These are phyloP conservation scores for Ectemnius lituratus DNA, from an alignment of 2,888 invertebrate species.

Conservation along the genomic window DNA sequence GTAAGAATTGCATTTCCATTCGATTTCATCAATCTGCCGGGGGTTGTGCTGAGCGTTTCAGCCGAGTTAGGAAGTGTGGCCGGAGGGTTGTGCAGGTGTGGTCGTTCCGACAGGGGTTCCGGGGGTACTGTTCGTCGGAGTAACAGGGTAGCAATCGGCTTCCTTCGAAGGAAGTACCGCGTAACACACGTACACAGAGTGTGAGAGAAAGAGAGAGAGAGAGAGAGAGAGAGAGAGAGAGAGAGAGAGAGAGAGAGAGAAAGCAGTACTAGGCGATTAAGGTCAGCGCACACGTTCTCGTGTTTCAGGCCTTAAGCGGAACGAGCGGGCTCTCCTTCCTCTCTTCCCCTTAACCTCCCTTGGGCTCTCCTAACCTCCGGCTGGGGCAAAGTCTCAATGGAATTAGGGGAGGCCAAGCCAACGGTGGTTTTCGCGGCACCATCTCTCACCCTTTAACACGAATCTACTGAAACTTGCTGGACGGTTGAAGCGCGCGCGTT, in stretches of 20 bases:
- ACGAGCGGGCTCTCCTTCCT: constrained; percentile 25
- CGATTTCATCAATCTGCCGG: constrained; percentile 26
- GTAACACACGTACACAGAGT: constrained; percentile 19
- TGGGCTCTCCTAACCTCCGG: too few species aligned
- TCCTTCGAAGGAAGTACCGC: neutral
- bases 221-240: too few species aligned
- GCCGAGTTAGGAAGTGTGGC: neutral
- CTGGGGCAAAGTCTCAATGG: constrained; percentile 32
- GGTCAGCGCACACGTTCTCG: constrained; percentile 37
- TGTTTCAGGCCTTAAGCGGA: constrained; percentile 32
- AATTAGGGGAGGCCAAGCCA: constrained; percentile 45
- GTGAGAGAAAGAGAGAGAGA: too few species aligned
- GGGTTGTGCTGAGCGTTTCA: neutral
- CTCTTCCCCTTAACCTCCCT: too few species aligned
- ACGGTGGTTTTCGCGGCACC: constrained; percentile 30
- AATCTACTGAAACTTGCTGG: constrained; percentile 30
- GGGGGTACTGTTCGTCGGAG: constrained; percentile 6
- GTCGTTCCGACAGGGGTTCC: neutral
- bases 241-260: too few species aligned
- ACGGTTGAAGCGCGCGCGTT: neutral
- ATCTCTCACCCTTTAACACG: neutral
- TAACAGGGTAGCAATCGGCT: constrained; percentile 23
- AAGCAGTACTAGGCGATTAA: constrained; percentile 36
- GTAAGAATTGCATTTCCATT: constrained; percentile 35
- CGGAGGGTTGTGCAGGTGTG: neutral